phyloP scores from a whole-genome alignment of 2,113 vertebrate genomes.

The Solea senegalensis region DNA sequence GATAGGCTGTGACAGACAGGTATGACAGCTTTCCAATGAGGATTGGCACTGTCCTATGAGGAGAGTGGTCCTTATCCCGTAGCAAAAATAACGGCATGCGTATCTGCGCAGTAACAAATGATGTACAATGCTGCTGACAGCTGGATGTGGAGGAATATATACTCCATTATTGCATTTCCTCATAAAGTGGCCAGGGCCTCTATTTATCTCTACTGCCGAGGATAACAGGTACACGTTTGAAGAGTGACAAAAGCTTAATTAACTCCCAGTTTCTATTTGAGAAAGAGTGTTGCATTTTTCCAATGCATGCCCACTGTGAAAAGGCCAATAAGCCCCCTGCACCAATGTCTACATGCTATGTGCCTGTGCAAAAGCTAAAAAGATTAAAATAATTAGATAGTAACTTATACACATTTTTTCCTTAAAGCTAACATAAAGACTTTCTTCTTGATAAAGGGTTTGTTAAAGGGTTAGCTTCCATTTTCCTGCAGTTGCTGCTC shows the following conservation, averaged over 20 bases:
- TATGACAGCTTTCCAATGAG: constrained; percentile 11
- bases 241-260: neutral
- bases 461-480: too few relatives aligned
- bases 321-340: too few relatives aligned
- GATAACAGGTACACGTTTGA: neutral
- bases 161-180: neutral
- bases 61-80: neutral
- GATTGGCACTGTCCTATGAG: constrained; percentile 8
- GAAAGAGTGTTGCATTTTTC: too few relatives aligned
- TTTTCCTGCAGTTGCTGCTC: too few relatives aligned
- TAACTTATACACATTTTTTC: too few relatives aligned
- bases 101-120: neutral
- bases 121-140: neutral
- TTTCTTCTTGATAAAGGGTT: too few relatives aligned
- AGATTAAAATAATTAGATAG: too few relatives aligned
- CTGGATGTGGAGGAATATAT: neutral
- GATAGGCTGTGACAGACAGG: constrained; percentile 26
- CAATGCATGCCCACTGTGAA: too few relatives aligned
- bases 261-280: neutral
- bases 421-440: too few relatives aligned
- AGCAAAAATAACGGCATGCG: constrained; percentile 10
- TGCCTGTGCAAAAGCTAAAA: too few relatives aligned
- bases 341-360: too few relatives aligned
- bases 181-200: neutral
- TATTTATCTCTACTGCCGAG: neutral